Percentiles rank a stretch among this genome's conserved stretches.
These are phyloP conservation scores for Phacellophora camtschatica DNA, from an alignment of 30 jellyfish, hydroid and myxozoan species.

Conservation along the genomic window DNA sequence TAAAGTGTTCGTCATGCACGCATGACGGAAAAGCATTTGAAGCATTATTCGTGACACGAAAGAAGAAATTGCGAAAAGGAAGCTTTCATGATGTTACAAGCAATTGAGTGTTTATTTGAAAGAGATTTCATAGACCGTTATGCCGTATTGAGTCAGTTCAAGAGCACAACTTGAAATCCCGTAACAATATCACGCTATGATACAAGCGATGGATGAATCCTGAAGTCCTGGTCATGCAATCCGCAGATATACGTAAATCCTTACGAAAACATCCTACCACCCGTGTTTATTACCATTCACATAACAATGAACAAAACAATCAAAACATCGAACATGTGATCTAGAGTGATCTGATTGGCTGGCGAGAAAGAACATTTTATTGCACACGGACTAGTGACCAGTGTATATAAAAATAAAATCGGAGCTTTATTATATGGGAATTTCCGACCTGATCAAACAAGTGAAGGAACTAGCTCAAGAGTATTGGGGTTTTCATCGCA, in stretches of 20 bases:
- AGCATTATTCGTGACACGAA: too few relatives aligned
- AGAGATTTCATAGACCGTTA: too few relatives aligned
- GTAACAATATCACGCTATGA: conserved; percentile 35
- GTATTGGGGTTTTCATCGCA: too few relatives aligned
- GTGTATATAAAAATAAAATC: conserved; percentile 6
- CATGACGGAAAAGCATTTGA: too few relatives aligned
- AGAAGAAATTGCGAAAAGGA: too few relatives aligned
- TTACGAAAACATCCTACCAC: conserved; percentile 24
- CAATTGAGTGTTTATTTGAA: not conserved
- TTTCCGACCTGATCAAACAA: too few relatives aligned
- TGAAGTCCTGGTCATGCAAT: conserved; percentile 57
- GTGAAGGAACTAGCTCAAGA: too few relatives aligned
- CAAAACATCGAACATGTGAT: not conserved
- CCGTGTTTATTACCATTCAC: not conserved
- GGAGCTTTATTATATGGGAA: too few relatives aligned
- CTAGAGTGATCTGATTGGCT: conserved; percentile 19
- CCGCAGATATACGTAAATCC: conserved; percentile 25
- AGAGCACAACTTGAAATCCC: not conserved
- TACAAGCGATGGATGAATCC: conserved; percentile 1
- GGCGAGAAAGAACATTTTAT: not conserved
- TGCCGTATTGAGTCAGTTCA: not conserved
- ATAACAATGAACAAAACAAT: conserved; percentile 6
- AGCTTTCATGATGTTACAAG: not conserved
- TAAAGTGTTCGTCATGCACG: too few relatives aligned
- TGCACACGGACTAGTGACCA: conserved; percentile 6